These are phyloP conservation scores for Bombus pascuorum DNA, from an alignment of 1,140 invertebrate species.

Conservation along the genomic window DNA sequence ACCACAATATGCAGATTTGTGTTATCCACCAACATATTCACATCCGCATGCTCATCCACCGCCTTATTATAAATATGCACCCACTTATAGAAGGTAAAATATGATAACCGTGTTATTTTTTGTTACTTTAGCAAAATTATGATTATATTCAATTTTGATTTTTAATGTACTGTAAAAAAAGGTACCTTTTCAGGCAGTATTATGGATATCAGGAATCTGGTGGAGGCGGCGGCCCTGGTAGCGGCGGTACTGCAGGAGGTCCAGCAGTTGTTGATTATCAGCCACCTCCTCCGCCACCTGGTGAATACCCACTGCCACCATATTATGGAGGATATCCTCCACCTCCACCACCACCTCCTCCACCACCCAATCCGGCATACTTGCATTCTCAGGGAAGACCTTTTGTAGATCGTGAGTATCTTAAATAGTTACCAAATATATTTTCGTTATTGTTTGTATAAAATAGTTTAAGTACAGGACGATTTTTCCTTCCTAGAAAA, in stretches of 20 bases:
- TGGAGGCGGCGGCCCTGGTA: constrained; percentile 73
- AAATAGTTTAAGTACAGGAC: background rate
- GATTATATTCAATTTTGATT: constrained; percentile 12
- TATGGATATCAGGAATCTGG: constrained; percentile 78
- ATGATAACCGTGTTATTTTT: constrained; percentile 21
- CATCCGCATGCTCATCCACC: constrained; percentile 83
- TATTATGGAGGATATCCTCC: constrained; percentile 85
- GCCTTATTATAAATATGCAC: constrained; percentile 87
- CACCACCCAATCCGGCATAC: constrained; percentile 84
- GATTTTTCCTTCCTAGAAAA: background rate
- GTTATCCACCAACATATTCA: constrained; percentile 85
- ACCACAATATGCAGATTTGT: constrained; percentile 84
- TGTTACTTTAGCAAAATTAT: background rate
- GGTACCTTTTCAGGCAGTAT: constrained; percentile 75
- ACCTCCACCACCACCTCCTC: constrained; percentile 88
- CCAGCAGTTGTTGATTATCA: constrained; percentile 79
- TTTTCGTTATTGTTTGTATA: background rate
- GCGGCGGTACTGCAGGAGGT: constrained; percentile 67
- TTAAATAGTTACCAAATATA: background rate
- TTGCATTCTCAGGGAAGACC: constrained; percentile 80
- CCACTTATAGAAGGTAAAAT: constrained; percentile 81
- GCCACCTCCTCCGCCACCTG: constrained; percentile 74
- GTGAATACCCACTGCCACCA: constrained; percentile 76
- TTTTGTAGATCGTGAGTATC: constrained; percentile 80
- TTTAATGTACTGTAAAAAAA: constrained; percentile 46